Evolutionary conservation across 2,113 vertebrate species (phyloP), one percentile per base, ranked within the genome.

Genomic region (Mormyrus lacerda): DNA sequence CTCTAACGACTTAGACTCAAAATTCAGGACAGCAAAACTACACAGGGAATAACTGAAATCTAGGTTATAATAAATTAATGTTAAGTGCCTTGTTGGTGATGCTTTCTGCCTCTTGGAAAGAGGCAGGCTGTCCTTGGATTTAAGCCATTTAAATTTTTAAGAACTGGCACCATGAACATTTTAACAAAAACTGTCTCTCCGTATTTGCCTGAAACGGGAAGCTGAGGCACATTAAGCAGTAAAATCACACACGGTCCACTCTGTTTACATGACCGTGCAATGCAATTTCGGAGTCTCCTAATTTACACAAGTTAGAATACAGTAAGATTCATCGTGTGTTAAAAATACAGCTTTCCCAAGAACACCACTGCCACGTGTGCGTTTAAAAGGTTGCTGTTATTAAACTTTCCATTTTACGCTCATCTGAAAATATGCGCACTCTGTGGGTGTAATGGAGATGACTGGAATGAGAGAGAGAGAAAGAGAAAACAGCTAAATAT

Each of bases 401-500:
- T 91, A 91, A 93, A 94, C 94, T 93, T 92, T 91, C 88, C 87
- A 82, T 88, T 89, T 91, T 84, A 91, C 87, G 87, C 91, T 87
- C 92, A 90, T 94, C 90, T 89, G 91, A 92, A 91, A 94, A 92
- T 91, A 92, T 89, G 88, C 44, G 73, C 91, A 88, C 91, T 92
- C 89, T 91, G 93, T 92, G 90, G 93, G 94, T 92, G 93, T 91
- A 92, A 90, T 88, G 92, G 90, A 90, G 21, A 85, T 58, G 76
- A 87, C 89, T 92, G 35, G 91, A 93, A 94, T 91, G 91, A 92
- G 92, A 93, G 92, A 92, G 31, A 76, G 27, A 35, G 65, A 65
- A 24, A n/a, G 58, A 65, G 61, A 65, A 3, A 39, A 31, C 73
- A 90, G 90, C 93, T 95, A 94, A 95, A 95, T 91, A 93, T 94